phyloP scores from a whole-genome alignment of 2,888 invertebrate species.

The Sarcophaga caerulescens region DNA sequence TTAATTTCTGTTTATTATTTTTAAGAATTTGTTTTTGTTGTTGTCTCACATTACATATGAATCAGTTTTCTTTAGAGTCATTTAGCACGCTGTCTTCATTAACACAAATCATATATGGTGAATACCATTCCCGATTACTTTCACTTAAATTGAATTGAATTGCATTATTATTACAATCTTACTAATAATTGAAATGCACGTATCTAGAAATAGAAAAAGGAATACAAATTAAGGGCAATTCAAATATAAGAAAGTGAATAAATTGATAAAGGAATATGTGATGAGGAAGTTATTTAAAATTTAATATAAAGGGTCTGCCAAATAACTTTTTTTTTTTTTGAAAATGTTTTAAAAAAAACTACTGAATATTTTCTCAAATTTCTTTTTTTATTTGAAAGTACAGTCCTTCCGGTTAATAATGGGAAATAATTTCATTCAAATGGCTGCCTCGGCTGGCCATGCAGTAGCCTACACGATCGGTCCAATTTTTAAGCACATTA shows the following conservation, averaged over 20 bases:
- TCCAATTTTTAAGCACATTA: too few relatives aligned
- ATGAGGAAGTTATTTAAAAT: too few relatives aligned
- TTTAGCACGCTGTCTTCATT: background rate
- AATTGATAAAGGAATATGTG: background rate
- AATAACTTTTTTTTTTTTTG: too few relatives aligned
- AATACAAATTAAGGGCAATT: background rate
- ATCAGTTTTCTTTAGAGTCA: background rate
- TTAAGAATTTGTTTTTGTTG: background rate
- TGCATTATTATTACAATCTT: background rate
- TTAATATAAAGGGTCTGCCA: too few relatives aligned
- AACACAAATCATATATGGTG: background rate
- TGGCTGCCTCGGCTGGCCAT: too few relatives aligned
- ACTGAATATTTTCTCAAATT: too few relatives aligned
- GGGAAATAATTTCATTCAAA: too few relatives aligned
- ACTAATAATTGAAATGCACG: background rate
- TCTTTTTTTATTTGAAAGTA: too few relatives aligned
- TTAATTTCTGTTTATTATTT: background rate
- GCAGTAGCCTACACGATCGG: too few relatives aligned
- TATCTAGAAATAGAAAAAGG: constrained; percentile 3
- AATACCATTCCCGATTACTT: background rate
- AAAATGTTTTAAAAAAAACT: too few relatives aligned
- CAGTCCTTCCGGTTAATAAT: too few relatives aligned
- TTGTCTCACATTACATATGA: background rate
- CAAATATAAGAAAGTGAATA: background rate
- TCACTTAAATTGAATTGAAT: background rate